Conservation (phyloP, 2,113 vertebrate genomes). For the Pantherophis guttatus region DNA sequence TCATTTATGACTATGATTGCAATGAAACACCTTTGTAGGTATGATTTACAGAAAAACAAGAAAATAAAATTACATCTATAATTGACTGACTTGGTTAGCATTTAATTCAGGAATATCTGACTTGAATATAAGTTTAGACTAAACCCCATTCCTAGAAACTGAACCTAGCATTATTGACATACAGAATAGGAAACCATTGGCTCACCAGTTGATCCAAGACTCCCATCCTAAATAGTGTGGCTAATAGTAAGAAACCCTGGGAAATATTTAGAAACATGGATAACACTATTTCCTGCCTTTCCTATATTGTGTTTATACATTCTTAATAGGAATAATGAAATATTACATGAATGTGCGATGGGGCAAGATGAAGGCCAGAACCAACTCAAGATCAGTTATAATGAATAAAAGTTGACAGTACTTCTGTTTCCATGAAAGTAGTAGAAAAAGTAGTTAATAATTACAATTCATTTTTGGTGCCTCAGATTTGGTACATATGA, state of each 20-base stretch:
- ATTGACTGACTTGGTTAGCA: neutral
- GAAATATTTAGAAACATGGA: neutral
- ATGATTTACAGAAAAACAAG: neutral
- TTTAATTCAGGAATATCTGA: neutral
- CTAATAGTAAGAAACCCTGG: neutral
- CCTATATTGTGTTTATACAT: neutral
- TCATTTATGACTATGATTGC: neutral
- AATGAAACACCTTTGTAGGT: neutral
- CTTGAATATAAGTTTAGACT: neutral
- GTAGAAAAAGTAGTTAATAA: neutral
- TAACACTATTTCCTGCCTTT: neutral
- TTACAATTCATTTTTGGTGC: neutral
- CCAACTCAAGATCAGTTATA: neutral
- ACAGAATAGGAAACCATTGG: neutral
- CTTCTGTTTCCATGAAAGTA: neutral
- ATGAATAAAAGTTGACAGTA: neutral
- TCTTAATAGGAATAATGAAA: neutral
- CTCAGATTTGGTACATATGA: neutral
- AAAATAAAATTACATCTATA: neutral
- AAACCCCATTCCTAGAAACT: neutral
- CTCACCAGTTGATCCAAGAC: neutral
- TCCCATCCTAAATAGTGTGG: neutral
- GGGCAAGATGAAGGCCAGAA: neutral
- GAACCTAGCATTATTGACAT: neutral
- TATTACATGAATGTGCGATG: neutral